Percentiles rank a stretch among this genome's conserved stretches.
Evolutionary conservation across 2,113 vertebrate species (phyloP).

Genomic region (Chamaea fasciata): DNA sequence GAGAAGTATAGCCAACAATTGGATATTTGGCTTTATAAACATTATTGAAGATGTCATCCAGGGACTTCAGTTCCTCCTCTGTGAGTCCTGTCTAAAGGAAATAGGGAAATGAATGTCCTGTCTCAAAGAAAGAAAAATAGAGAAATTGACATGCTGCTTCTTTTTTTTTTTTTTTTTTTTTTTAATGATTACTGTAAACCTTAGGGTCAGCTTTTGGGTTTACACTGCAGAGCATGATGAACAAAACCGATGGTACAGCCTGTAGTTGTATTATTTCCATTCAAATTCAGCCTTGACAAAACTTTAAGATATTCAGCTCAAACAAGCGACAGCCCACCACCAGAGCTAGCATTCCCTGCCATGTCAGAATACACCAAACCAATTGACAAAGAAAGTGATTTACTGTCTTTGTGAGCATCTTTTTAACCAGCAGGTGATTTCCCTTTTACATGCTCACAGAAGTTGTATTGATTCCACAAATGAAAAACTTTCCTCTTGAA

Average conservation of each 20-base stretch:
- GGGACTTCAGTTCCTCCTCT: constrained; percentile 80
- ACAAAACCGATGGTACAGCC: neutral
- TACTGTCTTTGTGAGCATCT: neutral
- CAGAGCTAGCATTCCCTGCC: neutral
- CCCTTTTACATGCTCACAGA: neutral
- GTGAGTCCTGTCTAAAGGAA: constrained; percentile 82
- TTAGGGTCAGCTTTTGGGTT: neutral
- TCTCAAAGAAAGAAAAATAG: neutral
- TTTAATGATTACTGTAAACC: neutral
- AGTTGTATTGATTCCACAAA: neutral
- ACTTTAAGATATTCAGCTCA: neutral
- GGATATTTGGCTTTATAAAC: constrained; percentile 96
- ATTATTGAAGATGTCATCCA: constrained; percentile 85
- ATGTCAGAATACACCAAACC: neutral
- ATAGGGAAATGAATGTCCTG: neutral
- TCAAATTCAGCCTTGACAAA: neutral
- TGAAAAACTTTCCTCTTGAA: neutral
- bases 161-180: neutral
- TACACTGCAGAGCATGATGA: neutral
- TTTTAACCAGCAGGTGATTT: neutral
- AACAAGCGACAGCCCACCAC: neutral
- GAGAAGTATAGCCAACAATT: constrained; percentile 91
- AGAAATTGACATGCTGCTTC: neutral
- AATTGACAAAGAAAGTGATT: neutral
- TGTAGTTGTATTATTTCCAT: neutral